A percentile compares a stretch with the other conserved stretches of the same genome.
Conservation (phyloP, 1,140 invertebrate genomes). For the Euura saliciscinereae region DNA sequence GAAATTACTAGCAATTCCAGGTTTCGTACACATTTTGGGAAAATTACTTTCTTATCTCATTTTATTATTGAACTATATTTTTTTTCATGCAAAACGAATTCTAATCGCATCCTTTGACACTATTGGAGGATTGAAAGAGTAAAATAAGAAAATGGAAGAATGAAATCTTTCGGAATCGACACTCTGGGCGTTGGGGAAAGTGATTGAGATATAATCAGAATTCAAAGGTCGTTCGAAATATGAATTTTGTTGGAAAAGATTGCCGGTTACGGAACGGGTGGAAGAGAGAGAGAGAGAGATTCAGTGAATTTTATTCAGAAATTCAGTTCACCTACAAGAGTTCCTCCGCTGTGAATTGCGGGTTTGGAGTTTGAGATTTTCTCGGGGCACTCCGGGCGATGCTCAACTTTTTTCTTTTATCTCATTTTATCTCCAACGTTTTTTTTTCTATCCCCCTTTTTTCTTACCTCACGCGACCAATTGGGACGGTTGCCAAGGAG, state of each 20-base stretch:
- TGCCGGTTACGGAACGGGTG: background rate
- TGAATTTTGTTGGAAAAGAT: background rate
- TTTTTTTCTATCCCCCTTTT: background rate
- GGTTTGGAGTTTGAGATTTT: background rate
- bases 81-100: background rate
- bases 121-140: too few relatives aligned
- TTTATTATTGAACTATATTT: background rate
- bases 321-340: conserved; percentile 2
- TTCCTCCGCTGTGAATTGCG: background rate
- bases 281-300: background rate
- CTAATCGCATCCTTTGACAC: background rate
- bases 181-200: background rate
- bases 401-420: conserved; percentile 8
- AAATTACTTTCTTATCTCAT: too few relatives aligned
- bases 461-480: conserved; percentile 11
- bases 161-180: too few relatives aligned
- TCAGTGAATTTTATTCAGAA: background rate
- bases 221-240: background rate
- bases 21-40: too few relatives aligned
- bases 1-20: background rate
- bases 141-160: too few relatives aligned
- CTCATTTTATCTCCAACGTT: conserved; percentile 4
- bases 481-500: conserved; percentile 4
- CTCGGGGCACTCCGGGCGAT: background rate
- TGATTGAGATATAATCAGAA: background rate